Evolutionary conservation across 2,888 invertebrate species (phyloP).

Genomic region (Andricus curvator): DNA sequence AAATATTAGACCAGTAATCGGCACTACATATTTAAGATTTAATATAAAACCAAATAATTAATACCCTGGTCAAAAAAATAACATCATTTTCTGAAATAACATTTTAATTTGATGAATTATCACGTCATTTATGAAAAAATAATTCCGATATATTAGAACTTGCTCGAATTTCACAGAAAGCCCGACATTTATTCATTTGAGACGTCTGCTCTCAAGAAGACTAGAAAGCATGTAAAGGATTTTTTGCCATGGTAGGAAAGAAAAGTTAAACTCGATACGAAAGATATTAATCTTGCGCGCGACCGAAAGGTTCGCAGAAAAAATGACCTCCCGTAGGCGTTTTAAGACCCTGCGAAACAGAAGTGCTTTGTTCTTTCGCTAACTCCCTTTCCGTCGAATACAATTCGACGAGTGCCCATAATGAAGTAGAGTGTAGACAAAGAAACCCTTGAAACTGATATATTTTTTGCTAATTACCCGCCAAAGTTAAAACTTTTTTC

Average conservation of each 20-base stretch:
- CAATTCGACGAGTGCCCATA: constrained; percentile 49
- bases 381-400: constrained; percentile 51
- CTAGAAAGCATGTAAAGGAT: constrained; percentile 35
- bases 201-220: not conserved
- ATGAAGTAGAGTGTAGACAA: constrained; percentile 53
- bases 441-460: constrained; percentile 49
- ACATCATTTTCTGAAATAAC: too few species aligned
- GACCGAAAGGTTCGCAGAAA: constrained; percentile 53
- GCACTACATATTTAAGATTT: too few species aligned
- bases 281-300: constrained; percentile 59
- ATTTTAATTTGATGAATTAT: too few species aligned
- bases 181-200: not conserved
- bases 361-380: constrained; percentile 56
- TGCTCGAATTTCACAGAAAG: not conserved
- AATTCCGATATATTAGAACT: not conserved
- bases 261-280: constrained; percentile 57
- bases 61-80: too few species aligned
- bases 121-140: too few species aligned
- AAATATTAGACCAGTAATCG: too few species aligned
- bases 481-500: constrained; percentile 8
- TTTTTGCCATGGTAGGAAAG: constrained; percentile 49
- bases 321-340: constrained; percentile 55
- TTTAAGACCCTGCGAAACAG: constrained; percentile 56
- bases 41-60: too few species aligned
- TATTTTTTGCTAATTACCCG: constrained; percentile 48